phyloP scores from a whole-genome alignment of 2,797 vertebrate genomes.

The Sebastiscus albofasciatus region DNA sequence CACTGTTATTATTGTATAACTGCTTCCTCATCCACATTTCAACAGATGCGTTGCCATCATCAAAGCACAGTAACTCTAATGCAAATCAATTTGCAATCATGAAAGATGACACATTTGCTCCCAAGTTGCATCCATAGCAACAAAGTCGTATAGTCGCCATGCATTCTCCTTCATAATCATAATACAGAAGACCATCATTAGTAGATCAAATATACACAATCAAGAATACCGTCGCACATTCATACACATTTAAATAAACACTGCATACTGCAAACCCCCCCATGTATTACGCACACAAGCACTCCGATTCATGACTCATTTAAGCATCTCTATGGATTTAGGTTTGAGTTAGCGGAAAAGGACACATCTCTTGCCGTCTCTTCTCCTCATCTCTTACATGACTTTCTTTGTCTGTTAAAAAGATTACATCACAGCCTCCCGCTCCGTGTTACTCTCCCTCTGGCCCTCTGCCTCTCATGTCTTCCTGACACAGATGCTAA shows the following conservation, averaged over 20 bases:
- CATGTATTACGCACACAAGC: slow-evolving; percentile 8
- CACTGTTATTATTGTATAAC: background rate
- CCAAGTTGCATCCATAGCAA: slow-evolving; percentile 10
- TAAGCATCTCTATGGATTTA: slow-evolving; percentile 10
- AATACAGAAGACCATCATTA: background rate
- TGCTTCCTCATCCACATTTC: background rate
- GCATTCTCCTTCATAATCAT: background rate
- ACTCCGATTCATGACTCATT: slow-evolving; percentile 20
- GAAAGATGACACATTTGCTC: slow-evolving; percentile 2
- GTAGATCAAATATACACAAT: background rate
- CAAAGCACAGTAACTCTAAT: background rate
- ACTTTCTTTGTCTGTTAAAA: slow-evolving; percentile 29
- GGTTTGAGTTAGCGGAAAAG: slow-evolving; percentile 13
- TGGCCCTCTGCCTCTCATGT: slow-evolving; percentile 11
- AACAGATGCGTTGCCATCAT: background rate
- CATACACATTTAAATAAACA: slow-evolving; percentile 13
- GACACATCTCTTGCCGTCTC: slow-evolving; percentile 19
- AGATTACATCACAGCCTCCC: slow-evolving; percentile 35
- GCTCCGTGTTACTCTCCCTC: slow-evolving; percentile 5
- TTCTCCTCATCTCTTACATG: slow-evolving; percentile 24
- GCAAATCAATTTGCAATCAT: slow-evolving; percentile 12
- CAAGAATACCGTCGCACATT: background rate
- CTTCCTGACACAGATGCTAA: slow-evolving; percentile 25
- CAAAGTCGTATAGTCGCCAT: background rate
- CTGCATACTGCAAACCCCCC: background rate